Base-by-base conservation (phyloP, 2,888 invertebrate species). In the Mamestra brassicae region DNA sequence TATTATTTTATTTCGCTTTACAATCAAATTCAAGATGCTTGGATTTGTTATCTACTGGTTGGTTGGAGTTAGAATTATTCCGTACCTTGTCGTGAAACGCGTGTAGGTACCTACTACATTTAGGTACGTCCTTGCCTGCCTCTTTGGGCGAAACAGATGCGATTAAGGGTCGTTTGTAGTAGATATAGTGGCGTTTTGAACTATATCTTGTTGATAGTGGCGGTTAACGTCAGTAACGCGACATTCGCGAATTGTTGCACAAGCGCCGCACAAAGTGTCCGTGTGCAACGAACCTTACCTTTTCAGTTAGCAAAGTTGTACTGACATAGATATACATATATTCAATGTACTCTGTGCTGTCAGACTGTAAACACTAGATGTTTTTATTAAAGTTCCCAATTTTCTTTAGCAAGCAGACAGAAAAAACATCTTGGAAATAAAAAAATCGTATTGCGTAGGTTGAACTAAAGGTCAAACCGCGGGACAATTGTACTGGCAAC, bases 371-470 rank as follows among this genome's bases (percentile, higher is more conserved):
- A 60, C 66, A 73, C 62, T 62, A 78, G 36, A 5, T 77, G 65
- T 80, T 71, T 80, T 71, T 68, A 78, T 76, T 70, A 69, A 76
- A 84, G 66, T 76, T 61, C 57, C 63, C 73, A 78, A 76, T 76
- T 85, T 82, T 65, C 71, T 80, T 70, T 17, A 58, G 57, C 69
- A 84, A 79, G 79, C 63, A 71, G 54, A 76, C n/a, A 62, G 71
- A 52, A 66, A 68, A 64, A 74, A 68, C 17, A 61, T 74, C 63
- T 70, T 63, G 45, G 15, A 42, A 68, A 55, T 72, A 52, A 61
- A 73, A 80, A 71, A 72, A 65, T 73, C 67, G 62, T 58, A 5
- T 36, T 68, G 73, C 60, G 69, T 71, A 69, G 78, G 69, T 47
- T 55, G 70, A 45, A 58, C 13, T 62, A 71, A 74, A 80, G 74